A percentile compares a stretch with the other conserved stretches of the same genome.
Evolutionary conservation across 2,888 invertebrate species (phyloP).

Genomic region (Cephus nigrinus): DNA sequence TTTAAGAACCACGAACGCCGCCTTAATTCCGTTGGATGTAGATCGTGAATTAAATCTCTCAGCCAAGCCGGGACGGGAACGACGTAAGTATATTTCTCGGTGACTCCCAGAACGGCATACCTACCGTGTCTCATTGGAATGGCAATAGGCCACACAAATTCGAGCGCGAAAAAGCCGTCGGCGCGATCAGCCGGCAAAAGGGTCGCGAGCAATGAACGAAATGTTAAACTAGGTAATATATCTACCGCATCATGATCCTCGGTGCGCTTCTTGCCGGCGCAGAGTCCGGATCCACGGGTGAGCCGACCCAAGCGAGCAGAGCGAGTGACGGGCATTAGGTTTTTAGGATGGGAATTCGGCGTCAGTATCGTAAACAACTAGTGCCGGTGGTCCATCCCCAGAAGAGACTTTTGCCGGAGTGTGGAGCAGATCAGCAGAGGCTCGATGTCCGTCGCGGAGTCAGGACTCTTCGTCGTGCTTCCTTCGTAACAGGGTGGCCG

Average conservation of each 20-base stretch:
- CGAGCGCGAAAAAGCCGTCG: slow-evolving; percentile 8
- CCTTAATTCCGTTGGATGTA: too few relatives aligned
- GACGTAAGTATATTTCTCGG: too few relatives aligned
- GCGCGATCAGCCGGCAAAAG: slow-evolving; percentile 1
- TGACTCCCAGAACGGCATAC: neutral
- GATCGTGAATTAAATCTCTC: too few relatives aligned
- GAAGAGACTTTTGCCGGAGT: neutral
- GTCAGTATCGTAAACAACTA: slow-evolving; percentile 20
- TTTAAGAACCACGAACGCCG: too few relatives aligned
- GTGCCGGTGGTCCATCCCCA: slow-evolving; percentile 6
- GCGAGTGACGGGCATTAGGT: slow-evolving; percentile 7
- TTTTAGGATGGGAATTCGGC: slow-evolving; percentile 15
- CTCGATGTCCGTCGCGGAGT: neutral
- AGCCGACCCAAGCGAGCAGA: neutral
- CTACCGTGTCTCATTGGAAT: slow-evolving; percentile 10
- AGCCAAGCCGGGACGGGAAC: too few relatives aligned
- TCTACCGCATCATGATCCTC: slow-evolving; percentile 21
- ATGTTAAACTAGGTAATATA: slow-evolving; percentile 21
- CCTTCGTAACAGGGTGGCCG: neutral
- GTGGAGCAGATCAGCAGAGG: neutral
- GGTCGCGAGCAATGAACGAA: slow-evolving; percentile 10
- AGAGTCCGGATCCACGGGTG: neutral
- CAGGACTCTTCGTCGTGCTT: neutral
- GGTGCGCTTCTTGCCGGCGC: slow-evolving; percentile 14
- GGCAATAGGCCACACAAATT: slow-evolving; percentile 25